Evolutionary conservation across 2,113 vertebrate species (phyloP).

Genomic region (Trichomycterus rosablanca): DNA sequence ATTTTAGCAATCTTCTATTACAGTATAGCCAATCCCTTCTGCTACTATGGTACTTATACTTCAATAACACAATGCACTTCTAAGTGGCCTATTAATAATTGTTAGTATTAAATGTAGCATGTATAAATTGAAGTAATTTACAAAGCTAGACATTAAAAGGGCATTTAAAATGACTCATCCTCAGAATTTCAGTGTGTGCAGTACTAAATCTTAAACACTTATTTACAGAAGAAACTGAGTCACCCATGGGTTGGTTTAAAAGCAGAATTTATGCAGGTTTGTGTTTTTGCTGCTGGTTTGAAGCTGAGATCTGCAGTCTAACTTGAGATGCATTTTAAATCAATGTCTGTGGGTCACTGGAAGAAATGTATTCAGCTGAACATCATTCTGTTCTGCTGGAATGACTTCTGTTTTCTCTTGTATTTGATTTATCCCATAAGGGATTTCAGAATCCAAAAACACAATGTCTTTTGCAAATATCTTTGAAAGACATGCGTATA

Average conservation of each 20-base stretch:
- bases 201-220: not conserved
- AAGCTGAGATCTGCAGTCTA: constrained; percentile 12
- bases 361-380: constrained; percentile 5
- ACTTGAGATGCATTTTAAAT: constrained; percentile 22
- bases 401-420: not conserved
- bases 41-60: too few species aligned
- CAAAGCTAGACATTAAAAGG: too few species aligned
- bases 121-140: too few species aligned
- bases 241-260: constrained; percentile 1
- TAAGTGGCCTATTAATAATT: too few species aligned
- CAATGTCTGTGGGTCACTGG: constrained; percentile 23
- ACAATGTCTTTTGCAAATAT: constrained; percentile 2
- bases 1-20: too few species aligned
- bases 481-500: not conserved
- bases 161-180: not conserved
- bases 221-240: not conserved
- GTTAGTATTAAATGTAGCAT: too few species aligned
- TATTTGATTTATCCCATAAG: not conserved
- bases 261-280: constrained; percentile 7
- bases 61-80: too few species aligned
- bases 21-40: too few species aligned
- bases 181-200: not conserved
- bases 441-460: not conserved
- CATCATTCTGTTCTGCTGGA: not conserved
- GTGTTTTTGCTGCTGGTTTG: constrained; percentile 6